These are phyloP conservation scores for Plodia interpunctella DNA, from an alignment of 1,140 invertebrate genomes.

Conservation along the genomic window DNA sequence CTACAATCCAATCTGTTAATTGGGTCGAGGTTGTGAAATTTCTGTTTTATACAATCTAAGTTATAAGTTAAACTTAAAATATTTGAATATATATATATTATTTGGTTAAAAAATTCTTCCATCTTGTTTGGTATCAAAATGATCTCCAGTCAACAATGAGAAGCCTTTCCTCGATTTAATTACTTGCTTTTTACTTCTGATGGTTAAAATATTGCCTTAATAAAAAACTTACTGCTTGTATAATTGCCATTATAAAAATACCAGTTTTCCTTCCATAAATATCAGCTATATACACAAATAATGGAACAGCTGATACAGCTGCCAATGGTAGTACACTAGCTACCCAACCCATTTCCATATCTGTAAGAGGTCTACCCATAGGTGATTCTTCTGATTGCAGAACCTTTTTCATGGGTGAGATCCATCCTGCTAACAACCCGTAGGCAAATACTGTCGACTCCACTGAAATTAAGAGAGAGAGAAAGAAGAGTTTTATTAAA, in stretches of 20 bases:
- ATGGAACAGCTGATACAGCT: conserved; percentile 35
- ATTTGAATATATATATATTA: no score
- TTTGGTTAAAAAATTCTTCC: no score
- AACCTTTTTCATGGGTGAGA: conserved; percentile 64
- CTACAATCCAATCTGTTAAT: no score
- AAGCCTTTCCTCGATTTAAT: no score
- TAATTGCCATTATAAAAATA: conserved; percentile 43
- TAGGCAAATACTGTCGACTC: conserved; percentile 67
- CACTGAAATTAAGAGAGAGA: conserved; percentile 50
- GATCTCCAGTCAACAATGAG: no score
- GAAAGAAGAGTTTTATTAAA: no score
- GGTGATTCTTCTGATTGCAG: conserved; percentile 51
- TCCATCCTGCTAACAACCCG: conserved; percentile 74
- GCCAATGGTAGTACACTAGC: conserved; percentile 46
- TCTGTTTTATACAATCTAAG: no score
- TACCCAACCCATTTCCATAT: conserved; percentile 63
- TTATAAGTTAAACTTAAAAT: no score
- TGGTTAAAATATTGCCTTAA: no score
- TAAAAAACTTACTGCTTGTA: conserved; percentile 30
- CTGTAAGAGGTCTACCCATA: conserved; percentile 54
- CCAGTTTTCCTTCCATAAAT: conserved; percentile 56
- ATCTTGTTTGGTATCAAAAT: no score
- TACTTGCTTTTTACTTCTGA: no score
- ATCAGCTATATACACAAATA: conserved; percentile 47
- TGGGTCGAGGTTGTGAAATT: no score